A percentile compares a stretch with the other conserved stretches of the same genome.
These are phyloP conservation scores for Drosophila ambigua DNA, from an alignment of 1,140 invertebrate species.

Conservation along the genomic window DNA sequence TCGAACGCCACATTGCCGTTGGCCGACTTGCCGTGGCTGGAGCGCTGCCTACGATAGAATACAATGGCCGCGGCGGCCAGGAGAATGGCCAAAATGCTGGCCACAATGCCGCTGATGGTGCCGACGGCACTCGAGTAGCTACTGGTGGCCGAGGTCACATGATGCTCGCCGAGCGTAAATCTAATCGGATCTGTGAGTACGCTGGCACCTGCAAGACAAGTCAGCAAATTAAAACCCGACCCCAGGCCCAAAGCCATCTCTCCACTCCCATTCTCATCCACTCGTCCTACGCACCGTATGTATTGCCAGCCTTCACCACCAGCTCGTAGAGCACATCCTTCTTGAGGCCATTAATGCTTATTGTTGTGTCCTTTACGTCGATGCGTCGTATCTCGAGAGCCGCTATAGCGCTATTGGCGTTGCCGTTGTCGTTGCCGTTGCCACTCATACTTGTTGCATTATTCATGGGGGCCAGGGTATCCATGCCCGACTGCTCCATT, in stretches of 20 bases:
- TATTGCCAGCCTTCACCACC: slow-evolving; percentile 92
- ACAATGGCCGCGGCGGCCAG: slow-evolving; percentile 87
- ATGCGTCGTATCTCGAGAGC: slow-evolving; percentile 86
- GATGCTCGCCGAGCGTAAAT: slow-evolving; percentile 89
- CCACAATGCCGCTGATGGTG: slow-evolving; percentile 87
- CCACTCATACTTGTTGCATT: slow-evolving; percentile 73
- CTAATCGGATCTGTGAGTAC: slow-evolving; percentile 88
- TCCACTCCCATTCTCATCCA: background rate
- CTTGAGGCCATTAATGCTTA: slow-evolving; percentile 88
- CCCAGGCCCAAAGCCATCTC: background rate
- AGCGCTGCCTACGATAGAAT: slow-evolving; percentile 87
- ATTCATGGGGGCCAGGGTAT: slow-evolving; percentile 68
- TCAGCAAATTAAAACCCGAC: slow-evolving; percentile 60
- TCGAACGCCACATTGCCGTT: slow-evolving; percentile 90
- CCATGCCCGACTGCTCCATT: slow-evolving; percentile 54
- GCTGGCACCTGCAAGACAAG: slow-evolving; percentile 87
- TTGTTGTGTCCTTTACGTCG: slow-evolving; percentile 89
- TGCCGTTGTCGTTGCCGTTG: slow-evolving; percentile 26
- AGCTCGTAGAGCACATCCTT: slow-evolving; percentile 90
- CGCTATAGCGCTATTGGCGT: slow-evolving; percentile 34
- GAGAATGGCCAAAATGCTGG: slow-evolving; percentile 87
- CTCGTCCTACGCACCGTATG: slow-evolving; percentile 84
- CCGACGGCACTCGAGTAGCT: slow-evolving; percentile 86
- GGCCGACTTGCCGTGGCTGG: slow-evolving; percentile 85
- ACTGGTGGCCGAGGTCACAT: slow-evolving; percentile 86